Evolutionary conservation across 2,888 invertebrate genomes (phyloP), one percentile per base, ranked within the genome.

Genomic region (Trisateles emortualis): DNA sequence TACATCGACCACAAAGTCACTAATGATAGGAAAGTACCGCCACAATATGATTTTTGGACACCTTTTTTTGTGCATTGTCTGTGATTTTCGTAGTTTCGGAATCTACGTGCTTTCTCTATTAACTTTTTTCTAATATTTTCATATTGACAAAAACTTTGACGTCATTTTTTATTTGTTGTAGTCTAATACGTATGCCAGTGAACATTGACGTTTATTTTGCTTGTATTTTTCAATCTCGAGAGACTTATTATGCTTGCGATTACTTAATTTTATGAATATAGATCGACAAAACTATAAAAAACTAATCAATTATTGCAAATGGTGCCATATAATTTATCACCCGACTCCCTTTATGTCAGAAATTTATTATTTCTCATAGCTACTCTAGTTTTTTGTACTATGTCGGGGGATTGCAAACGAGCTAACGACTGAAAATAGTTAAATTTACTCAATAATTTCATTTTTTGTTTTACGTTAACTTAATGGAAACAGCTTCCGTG

Each of bases 1-100:
- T 75, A 73, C 64, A 67, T 67, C 70, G 74, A 87, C 88, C 88
- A 83, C 87, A 85, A 78, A 76, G 70, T 76, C 70, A 70, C 81
- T 90, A 88, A 90, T 89, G 89, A 87, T 79, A 86, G 83, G 83
- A 89, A 89, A 89, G 86, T 84, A 77, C 74, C 74, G 72, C 69
- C 76, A 64, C 71, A 68, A 70, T 75, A 74, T 77, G 75, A 79
- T 77, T 68, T 47, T 81, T 76, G 68, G 68, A 74, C 59, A 72
- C 1, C 59, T 69, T 79, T 84, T n/a, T 83, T 83, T 83, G 63
- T 66, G 62, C 63, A 64, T 56, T 68, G 73, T 73, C 64, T 75
- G 66, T 43, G 63, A 74, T 60, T 74, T 72, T 72, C 71, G 48
- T 68, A 64, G 67, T 65, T 70, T 66, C 53, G 50, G 44, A 54